Percentiles rank a stretch among this genome's conserved stretches.
Evolutionary conservation across 2,797 vertebrate species (phyloP).

Genomic region (Takifugu ocellatus): DNA sequence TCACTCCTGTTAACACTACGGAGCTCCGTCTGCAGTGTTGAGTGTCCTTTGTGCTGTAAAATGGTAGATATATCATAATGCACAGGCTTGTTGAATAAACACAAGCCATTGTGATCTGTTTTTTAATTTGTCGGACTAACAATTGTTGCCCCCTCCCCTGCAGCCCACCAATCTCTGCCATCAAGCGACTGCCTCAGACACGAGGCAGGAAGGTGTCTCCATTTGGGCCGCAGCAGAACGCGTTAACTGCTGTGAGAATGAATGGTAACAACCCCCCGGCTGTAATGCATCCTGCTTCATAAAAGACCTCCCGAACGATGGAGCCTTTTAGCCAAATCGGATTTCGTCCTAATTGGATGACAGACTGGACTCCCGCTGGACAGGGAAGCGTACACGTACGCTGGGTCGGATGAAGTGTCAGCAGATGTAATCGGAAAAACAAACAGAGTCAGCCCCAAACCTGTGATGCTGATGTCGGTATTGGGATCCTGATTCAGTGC

Average conservation of each 20-base stretch:
- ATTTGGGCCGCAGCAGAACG: constrained; percentile 58
- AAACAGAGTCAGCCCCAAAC: constrained; percentile 9
- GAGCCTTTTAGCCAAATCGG: constrained; percentile 69
- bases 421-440: constrained; percentile 12
- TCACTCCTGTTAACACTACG: neutral
- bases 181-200: constrained; percentile 29
- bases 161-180: constrained; percentile 25
- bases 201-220: constrained; percentile 17
- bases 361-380: constrained; percentile 50
- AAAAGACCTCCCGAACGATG: constrained; percentile 64
- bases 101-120: too few relatives aligned
- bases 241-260: constrained; percentile 66
- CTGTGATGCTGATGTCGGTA: constrained; percentile 5
- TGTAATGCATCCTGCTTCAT: constrained; percentile 59
- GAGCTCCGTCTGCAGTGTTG: too few relatives aligned
- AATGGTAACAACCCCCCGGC: constrained; percentile 54
- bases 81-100: too few relatives aligned
- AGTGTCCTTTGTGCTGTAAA: neutral
- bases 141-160: neutral
- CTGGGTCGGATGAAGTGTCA: constrained; percentile 32
- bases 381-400: constrained; percentile 19
- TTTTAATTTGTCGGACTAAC: too few relatives aligned
- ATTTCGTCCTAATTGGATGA: constrained; percentile 71
- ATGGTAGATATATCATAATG: neutral
- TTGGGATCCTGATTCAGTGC: constrained; percentile 1